Evolutionary conservation across 1,140 invertebrate genomes (phyloP), one percentile per base, ranked within the genome.

Genomic region (Drosophila pseudoobscura): DNA sequence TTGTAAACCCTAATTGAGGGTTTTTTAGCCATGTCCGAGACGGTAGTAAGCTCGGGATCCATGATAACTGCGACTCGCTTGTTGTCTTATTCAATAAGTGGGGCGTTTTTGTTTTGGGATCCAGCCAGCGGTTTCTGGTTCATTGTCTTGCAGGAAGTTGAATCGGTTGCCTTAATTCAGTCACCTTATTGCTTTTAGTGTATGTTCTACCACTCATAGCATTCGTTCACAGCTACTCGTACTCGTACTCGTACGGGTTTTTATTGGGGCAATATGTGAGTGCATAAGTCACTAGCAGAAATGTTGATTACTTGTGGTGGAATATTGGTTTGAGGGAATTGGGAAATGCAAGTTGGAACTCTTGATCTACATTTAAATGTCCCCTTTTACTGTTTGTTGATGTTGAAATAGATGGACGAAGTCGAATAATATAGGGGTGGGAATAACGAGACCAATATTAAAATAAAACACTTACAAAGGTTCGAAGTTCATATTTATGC

Each of bases 1-100:
- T 54, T 20, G 31, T 29, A 43, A 44, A 31, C 22, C 15, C 44
- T 71, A 65, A 82, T 83, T 71, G 63, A 64, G 65, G 61, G 70
- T 72, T 58, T 53, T 69, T 65, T 22, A 45, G 52, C 29, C 4
- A 43, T 15, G 39, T 20, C 24, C 31, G 22, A 15, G n/a, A 39
- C 35, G 56, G 66, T 46, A 24, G 22, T 56, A 35, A 64, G 8
- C 35, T 13, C 11, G 35, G 11, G 9, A 62, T 13, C n/a, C 45
- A 57, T 8, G 35, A 39, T 39, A 13, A 2, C 35, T 39, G 11
- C 11, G 35, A 13, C 35, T 39, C 35, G 22, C n/a, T n/a, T 57
- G 20, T 46, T 66, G 35, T 20, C 17, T 53, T 53, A 24, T 53
- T 29, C 8, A 22, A 52, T 65, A 52, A 39, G n/a, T 51, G n/a